A percentile compares a stretch with the other conserved stretches of the same genome.
phyloP scores from a whole-genome alignment of 1,140 invertebrate genomes.

The Phymastichus coffea region DNA sequence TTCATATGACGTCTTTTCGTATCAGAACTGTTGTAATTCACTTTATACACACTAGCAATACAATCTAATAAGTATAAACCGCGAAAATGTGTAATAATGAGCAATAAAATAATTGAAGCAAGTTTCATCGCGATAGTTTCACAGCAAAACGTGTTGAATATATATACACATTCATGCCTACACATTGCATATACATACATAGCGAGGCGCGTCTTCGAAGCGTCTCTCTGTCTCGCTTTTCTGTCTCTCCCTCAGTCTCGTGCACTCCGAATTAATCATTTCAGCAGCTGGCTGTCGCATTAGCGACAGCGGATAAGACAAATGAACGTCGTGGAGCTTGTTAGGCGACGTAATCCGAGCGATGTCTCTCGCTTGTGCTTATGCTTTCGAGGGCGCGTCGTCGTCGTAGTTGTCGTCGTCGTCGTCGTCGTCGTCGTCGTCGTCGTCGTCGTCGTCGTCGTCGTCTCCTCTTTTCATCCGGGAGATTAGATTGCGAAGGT shows the following conservation, averaged over 20 bases:
- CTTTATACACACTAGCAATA: too few relatives aligned
- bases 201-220: conserved; percentile 1
- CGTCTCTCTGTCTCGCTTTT: background rate
- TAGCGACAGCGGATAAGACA: conserved; percentile 56
- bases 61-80: too few relatives aligned
- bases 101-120: too few relatives aligned
- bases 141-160: too few relatives aligned
- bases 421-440: too few relatives aligned
- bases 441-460: conserved; percentile 8
- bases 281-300: conserved; percentile 55
- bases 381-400: too few relatives aligned
- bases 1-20: too few relatives aligned
- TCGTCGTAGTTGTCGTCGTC: conserved; percentile 31
- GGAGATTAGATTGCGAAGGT: conserved; percentile 45
- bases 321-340: conserved; percentile 57
- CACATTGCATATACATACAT: background rate
- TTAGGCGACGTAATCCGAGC: conserved; percentile 57
- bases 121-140: too few relatives aligned
- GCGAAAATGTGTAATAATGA: too few relatives aligned
- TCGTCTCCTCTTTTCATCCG: conserved; percentile 42
- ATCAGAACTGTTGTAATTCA: too few relatives aligned
- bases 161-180: background rate
- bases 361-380: conserved; percentile 49
- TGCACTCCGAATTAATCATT: conserved; percentile 56
- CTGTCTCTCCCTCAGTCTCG: background rate